Percentiles rank a stretch among this genome's conserved stretches.
These are phyloP conservation scores for Mustelus asterias DNA, from an alignment of 2,113 vertebrate genomes.

Conservation along the genomic window DNA sequence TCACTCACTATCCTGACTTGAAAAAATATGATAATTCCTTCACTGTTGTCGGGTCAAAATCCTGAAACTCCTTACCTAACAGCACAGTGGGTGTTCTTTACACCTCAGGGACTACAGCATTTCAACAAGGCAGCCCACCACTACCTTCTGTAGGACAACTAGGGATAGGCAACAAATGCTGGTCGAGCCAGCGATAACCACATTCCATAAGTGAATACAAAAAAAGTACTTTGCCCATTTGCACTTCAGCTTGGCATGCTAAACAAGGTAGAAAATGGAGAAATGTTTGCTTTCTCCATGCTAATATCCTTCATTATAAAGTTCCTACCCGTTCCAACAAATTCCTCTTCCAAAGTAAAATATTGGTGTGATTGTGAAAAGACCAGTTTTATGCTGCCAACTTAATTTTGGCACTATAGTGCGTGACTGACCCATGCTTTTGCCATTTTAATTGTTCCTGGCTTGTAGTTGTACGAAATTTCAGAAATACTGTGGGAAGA, in stretches of 20 bases:
- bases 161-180: too few species aligned
- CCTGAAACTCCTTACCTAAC: too few species aligned
- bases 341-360: neutral
- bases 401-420: neutral
- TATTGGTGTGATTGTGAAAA: neutral
- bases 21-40: too few species aligned
- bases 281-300: neutral
- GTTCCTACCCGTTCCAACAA: neutral
- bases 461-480: neutral
- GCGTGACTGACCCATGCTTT: neutral
- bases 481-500: neutral
- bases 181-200: too few species aligned
- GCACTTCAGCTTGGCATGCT: neutral
- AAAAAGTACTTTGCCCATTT: neutral
- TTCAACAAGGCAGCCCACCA: too few species aligned
- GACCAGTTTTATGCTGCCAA: neutral
- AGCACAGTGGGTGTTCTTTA: too few species aligned
- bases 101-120: too few species aligned
- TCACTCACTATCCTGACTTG: too few species aligned
- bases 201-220: too few species aligned
- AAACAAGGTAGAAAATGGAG: neutral
- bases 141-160: too few species aligned
- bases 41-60: too few species aligned
- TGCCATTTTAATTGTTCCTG: neutral
- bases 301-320: neutral